Base-by-base conservation (phyloP, 2,888 invertebrate species). In the Sericinus montela region DNA sequence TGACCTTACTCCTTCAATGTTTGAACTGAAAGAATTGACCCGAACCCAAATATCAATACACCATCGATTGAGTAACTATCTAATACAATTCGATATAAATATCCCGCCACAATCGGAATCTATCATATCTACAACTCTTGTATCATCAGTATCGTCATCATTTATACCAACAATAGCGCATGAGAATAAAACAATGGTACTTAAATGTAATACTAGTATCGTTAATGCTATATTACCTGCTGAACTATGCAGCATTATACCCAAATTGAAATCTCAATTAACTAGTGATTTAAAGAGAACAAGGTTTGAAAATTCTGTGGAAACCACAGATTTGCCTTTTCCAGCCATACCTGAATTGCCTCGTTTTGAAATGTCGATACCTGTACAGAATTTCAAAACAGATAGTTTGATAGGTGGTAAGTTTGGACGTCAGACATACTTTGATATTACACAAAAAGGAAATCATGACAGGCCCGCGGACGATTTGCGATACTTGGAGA, bases 221-320 rank as follows among this genome's bases (percentile, higher is more conserved):
- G 38, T 76, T 1, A 85, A 86, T 57, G 71, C 79, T 8, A 65
- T 73, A 51, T 63, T 87, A 39, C 87, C 87, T 6, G 86, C 84
- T 11, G 80, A 85, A 52, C 60, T 87, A 45, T 87, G 87, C 48
- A 78, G 68, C 48, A 69, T 86, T 50, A 52, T 87, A 42, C 87
- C 87, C 9, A 73, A 65, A 57, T 65, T 85, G 54, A 67, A 86
- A 54, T 57, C 54, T 19, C 65, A 61, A n/a, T 60, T 79, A 45
- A 51, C 67, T 15, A 59, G 74, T 35, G 52, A 57, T 1, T 62
- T 58, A 1, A 45, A 54, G 52, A 16, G 53, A 48, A 23, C 36
- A 58, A 23, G 8, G 8, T 8, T 13, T 14, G 34, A 5, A 14
- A 13, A 5, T 10, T 13, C 34, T 8, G 7, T 10, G 5, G 14